Evolutionary conservation across 1,140 invertebrate species (phyloP).

Genomic region (Trachymyrmex septentrionalis): DNA sequence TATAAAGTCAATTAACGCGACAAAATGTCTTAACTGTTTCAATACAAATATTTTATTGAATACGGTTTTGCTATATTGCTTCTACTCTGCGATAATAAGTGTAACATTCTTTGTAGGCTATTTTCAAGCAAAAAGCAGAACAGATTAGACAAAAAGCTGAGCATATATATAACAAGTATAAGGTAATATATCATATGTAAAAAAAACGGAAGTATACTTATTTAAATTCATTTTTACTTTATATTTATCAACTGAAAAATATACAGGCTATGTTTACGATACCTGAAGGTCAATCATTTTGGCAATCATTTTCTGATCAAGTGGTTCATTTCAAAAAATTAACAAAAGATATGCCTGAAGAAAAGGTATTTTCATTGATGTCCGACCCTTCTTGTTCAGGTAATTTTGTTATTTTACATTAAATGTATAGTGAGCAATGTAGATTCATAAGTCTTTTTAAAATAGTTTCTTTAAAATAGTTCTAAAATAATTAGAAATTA

Average conservation of each 20-base stretch:
- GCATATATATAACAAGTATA: constrained; percentile 89
- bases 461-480: background rate
- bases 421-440: background rate
- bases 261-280: constrained; percentile 85
- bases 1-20: too few species aligned
- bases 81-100: background rate
- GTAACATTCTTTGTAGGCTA: constrained; percentile 72
- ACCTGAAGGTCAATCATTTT: constrained; percentile 87
- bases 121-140: constrained; percentile 90
- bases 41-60: too few species aligned
- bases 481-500: background rate
- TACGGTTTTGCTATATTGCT: background rate
- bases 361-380: constrained; percentile 87
- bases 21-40: too few species aligned
- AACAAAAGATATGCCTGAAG: constrained; percentile 87
- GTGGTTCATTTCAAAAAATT: constrained; percentile 87
- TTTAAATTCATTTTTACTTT: constrained; percentile 1
- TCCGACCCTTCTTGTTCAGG: constrained; percentile 84
- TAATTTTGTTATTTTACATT: constrained; percentile 7
- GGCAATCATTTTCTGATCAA: constrained; percentile 88
- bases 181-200: constrained; percentile 82
- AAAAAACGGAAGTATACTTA: constrained; percentile 27
- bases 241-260: constrained; percentile 69
- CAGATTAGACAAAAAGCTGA: constrained; percentile 90
- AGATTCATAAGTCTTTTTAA: background rate